Conservation (phyloP, 2,888 invertebrate species). For the Caenorhabditis sp. region DNA sequence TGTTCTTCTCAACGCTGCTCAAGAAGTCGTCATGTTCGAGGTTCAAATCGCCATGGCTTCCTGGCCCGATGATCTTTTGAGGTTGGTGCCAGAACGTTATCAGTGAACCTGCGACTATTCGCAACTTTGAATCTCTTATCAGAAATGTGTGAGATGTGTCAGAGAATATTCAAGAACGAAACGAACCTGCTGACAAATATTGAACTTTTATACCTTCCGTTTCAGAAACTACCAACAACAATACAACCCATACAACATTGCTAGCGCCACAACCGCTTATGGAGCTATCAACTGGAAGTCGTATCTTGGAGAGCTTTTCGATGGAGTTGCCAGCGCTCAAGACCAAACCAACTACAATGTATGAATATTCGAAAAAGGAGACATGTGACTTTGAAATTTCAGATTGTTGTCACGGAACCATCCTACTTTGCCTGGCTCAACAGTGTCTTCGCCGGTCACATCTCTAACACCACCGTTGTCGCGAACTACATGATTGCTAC, state of each 20-base stretch:
- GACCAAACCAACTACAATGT: slow-evolving; percentile 53
- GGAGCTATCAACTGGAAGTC: slow-evolving; percentile 69
- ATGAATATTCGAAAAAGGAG: not conserved
- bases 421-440: slow-evolving; percentile 78
- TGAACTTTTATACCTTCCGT: not conserved
- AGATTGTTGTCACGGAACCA: slow-evolving; percentile 76
- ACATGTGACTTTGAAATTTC: slow-evolving; percentile 13
- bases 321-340: slow-evolving; percentile 35
- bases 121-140: slow-evolving; percentile 4
- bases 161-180: slow-evolving; percentile 6
- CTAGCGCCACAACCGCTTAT: slow-evolving; percentile 65
- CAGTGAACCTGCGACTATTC: not conserved
- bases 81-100: slow-evolving; percentile 54
- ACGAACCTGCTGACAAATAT: not conserved
- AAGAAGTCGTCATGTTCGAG: slow-evolving; percentile 67
- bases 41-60: slow-evolving; percentile 74
- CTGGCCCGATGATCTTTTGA: slow-evolving; percentile 73
- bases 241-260: slow-evolving; percentile 77
- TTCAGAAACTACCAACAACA: slow-evolving; percentile 77
- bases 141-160: not conserved
- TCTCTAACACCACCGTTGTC: slow-evolving; percentile 58
- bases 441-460: slow-evolving; percentile 70
- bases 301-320: slow-evolving; percentile 68
- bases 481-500: slow-evolving; percentile 76
- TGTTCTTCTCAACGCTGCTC: slow-evolving; percentile 55